Evolutionary conservation across 1,140 invertebrate species (phyloP), one percentile per base, ranked within the genome.

Genomic region (Triops cancriformis): DNA sequence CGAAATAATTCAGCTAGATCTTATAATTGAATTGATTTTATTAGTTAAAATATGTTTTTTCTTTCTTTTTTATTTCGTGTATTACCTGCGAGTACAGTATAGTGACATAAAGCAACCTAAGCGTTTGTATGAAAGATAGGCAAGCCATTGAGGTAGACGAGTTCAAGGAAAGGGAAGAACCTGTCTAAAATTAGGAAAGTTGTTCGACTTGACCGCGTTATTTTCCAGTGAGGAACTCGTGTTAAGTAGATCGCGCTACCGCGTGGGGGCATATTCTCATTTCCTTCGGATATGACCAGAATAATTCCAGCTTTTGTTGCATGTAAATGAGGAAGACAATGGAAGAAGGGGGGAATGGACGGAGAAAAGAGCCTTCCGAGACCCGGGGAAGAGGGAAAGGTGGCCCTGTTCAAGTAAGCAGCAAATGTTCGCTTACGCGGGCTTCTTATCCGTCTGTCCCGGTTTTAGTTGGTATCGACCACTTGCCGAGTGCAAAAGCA

Each of bases 121-220:
- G 31, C 31, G 2, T 37, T 37, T n/a, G n/a, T n/a, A n/a, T n/a
- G n/a, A 37, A 37, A 37, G 31, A 37, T 37, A 37, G 31, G 31
- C 7, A 37, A 37, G 31, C 18, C 18, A 14, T 64, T 23, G 51
- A 23, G 51, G 51, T 64, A 18, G 2, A 37, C 23, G 51, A 23
- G 51, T 7, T 64, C 51, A 64, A 64, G 51, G 51, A 64, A 64
- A 64, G 51, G 51, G 51, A 64, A 64, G 51, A 64, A 64, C 51
- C 51, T 64, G 51, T 64, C 51, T 64, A 64, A 64, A 64, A 64
- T 64, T 64, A 64, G 51, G 51, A 64, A 64, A 64, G 51, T 64
- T 18, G 51, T 1, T 64, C 51, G 51, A 64, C 51, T 64, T 64
- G 51, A 64, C 51, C 51, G 51, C 51, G 14, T 64, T 64, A 64